These are phyloP conservation scores for Trichacis sp. DNA, from an alignment of 2,888 invertebrate genomes.

Conservation along the genomic window DNA sequence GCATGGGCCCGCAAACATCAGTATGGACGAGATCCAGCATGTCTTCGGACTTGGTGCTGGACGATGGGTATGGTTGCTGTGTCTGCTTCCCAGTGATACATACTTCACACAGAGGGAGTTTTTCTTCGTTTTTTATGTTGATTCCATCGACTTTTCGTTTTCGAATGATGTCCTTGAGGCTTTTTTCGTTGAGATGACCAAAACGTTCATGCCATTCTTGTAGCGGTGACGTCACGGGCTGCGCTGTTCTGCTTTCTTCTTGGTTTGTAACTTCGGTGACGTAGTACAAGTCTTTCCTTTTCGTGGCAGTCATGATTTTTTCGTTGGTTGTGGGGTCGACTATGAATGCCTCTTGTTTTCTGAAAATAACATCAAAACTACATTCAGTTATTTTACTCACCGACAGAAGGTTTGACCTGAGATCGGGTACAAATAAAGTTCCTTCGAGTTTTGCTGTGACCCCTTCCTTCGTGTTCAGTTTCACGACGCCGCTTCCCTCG, in stretches of 20 bases:
- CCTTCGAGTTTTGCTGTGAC: neutral
- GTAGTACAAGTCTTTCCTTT: slow-evolving; percentile 9
- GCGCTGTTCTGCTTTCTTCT: slow-evolving; percentile 11
- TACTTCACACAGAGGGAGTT: slow-evolving; percentile 19
- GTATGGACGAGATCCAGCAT: slow-evolving; percentile 47
- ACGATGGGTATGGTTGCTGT: slow-evolving; percentile 14
- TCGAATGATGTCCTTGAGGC: slow-evolving; percentile 9
- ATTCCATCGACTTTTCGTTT: slow-evolving; percentile 17
- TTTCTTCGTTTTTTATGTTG: slow-evolving; percentile 5
- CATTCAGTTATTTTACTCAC: slow-evolving; percentile 11
- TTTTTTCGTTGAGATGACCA: slow-evolving; percentile 29
- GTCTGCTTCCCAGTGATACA: slow-evolving; percentile 20
- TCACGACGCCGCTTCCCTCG: slow-evolving; percentile 6
- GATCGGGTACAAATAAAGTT: neutral
- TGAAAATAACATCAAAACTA: neutral
- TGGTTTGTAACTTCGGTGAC: neutral
- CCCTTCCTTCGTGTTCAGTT: neutral
- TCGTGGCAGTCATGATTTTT: neutral
- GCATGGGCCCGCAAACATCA: slow-evolving; percentile 48
- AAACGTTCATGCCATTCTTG: slow-evolving; percentile 24
- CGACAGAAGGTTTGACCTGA: slow-evolving; percentile 12
- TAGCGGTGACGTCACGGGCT: neutral
- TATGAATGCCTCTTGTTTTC: slow-evolving; percentile 1
- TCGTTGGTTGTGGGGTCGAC: slow-evolving; percentile 1
- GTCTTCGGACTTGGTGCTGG: neutral